phyloP scores from a whole-genome alignment of 1,140 invertebrate genomes.

The Lethrus apterus region DNA sequence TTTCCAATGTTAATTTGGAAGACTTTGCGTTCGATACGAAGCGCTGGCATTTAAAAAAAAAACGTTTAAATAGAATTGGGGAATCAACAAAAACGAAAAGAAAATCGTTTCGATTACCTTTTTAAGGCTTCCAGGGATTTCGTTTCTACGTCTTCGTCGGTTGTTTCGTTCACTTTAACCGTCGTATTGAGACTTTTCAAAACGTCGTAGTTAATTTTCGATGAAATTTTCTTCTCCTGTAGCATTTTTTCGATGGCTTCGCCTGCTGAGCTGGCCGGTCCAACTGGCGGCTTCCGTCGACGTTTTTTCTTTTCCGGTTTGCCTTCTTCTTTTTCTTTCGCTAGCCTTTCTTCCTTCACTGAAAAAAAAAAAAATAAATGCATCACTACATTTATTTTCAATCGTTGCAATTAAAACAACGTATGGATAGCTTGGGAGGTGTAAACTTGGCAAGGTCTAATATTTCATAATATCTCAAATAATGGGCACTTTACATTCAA shows the following conservation, averaged over 20 bases:
- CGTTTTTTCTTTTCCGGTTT: constrained; percentile 71
- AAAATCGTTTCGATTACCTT: no score
- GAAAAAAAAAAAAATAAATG: constrained; percentile 22
- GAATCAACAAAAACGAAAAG: no score
- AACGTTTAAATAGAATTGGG: no score
- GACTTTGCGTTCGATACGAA: no score
- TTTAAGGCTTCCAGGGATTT: constrained; percentile 15
- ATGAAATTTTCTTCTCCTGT: constrained; percentile 89
- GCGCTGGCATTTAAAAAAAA: no score
- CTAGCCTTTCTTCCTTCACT: constrained; percentile 72
- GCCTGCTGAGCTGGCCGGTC: constrained; percentile 70
- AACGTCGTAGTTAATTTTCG: constrained; percentile 97
- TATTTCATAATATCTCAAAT: no score
- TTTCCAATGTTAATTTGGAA: no score
- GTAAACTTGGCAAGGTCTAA: constrained; percentile 11
- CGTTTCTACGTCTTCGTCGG: constrained; percentile 19
- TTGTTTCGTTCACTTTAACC: constrained; percentile 37
- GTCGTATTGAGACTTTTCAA: constrained; percentile 69
- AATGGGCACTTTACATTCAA: no score
- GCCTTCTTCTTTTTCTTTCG: constrained; percentile 67
- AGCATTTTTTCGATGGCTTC: constrained; percentile 94
- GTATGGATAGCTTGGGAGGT: constrained; percentile 1
- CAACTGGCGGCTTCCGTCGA: constrained; percentile 44
- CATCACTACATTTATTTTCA: constrained; percentile 9
- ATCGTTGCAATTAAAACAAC: neutral